A percentile compares a stretch with the other conserved stretches of the same genome.
Evolutionary conservation across 2,888 invertebrate species (phyloP).

Genomic region (Phorcus lineatus): DNA sequence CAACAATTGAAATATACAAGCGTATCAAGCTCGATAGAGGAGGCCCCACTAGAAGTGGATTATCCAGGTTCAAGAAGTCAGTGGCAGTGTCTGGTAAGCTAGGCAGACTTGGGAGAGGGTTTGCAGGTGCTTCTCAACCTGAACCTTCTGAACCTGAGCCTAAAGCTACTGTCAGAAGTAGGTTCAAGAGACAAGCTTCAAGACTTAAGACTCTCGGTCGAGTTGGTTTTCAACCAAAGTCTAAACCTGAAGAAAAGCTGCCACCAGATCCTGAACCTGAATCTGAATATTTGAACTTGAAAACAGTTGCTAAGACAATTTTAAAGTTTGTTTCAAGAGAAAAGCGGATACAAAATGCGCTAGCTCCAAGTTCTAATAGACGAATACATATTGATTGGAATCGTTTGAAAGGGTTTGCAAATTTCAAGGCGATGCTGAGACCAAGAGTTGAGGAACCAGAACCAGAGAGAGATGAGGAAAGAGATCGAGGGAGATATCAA

Average conservation of each 20-base stretch:
- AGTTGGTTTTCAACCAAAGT: not conserved
- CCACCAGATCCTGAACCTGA: not conserved
- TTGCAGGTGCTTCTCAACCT: not conserved
- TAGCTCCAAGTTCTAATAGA: not conserved
- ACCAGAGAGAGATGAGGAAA: not conserved
- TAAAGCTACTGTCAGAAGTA: not conserved
- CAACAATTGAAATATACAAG: not conserved
- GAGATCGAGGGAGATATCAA: not conserved
- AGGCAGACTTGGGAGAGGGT: not conserved
- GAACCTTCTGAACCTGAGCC: not conserved
- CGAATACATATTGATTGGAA: not conserved
- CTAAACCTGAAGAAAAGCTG: not conserved
- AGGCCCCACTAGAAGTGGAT: too few species aligned
- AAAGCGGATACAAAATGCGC: not conserved
- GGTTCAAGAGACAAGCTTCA: conserved; percentile 14
- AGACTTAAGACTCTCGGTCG: not conserved
- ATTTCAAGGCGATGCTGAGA: not conserved
- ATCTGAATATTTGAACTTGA: not conserved
- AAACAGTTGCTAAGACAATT: not conserved
- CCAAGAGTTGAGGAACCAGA: not conserved
- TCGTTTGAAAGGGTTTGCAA: not conserved
- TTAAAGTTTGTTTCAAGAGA: not conserved
- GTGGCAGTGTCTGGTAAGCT: not conserved
- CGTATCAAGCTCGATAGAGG: not conserved
- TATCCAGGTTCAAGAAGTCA: not conserved